Conservation (phyloP, 1,140 invertebrate species). For the Lordiphosa collinella region DNA sequence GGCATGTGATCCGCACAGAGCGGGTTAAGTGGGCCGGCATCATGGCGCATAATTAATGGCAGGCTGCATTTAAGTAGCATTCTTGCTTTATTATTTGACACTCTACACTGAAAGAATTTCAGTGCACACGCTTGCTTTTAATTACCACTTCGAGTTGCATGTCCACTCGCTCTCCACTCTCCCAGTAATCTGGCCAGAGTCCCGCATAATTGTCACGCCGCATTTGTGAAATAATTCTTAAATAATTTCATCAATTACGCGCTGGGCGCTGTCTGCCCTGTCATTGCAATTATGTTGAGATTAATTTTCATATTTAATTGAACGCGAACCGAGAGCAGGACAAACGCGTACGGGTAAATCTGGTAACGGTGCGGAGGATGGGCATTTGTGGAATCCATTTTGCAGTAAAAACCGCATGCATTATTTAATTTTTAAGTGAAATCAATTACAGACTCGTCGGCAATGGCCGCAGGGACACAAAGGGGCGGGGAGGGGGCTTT, state of each 20-base stretch:
- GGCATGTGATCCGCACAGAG: slow-evolving; percentile 41
- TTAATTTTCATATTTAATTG: slow-evolving; percentile 78
- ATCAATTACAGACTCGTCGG: slow-evolving; percentile 71
- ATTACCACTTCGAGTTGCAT: background rate
- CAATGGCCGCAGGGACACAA: background rate
- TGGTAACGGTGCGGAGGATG: background rate
- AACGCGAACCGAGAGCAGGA: slow-evolving; percentile 36
- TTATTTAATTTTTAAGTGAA: slow-evolving; percentile 79
- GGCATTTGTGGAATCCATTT: slow-evolving; percentile 69
- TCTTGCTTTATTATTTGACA: slow-evolving; percentile 50
- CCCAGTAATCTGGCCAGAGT: slow-evolving; percentile 24
- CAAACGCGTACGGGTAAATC: background rate
- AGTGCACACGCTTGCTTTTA: no score
- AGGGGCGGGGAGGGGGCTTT: background rate
- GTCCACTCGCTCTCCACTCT: slow-evolving; percentile 14
- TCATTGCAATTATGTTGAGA: slow-evolving; percentile 74
- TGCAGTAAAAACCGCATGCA: slow-evolving; percentile 76
- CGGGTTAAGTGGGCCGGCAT: slow-evolving; percentile 9
- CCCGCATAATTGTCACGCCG: slow-evolving; percentile 67
- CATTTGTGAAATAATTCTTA: slow-evolving; percentile 74
- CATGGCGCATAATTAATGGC: slow-evolving; percentile 67
- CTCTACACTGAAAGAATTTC: slow-evolving; percentile 8
- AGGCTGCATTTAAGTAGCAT: slow-evolving; percentile 55
- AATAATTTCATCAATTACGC: slow-evolving; percentile 74
- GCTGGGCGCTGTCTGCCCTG: slow-evolving; percentile 25